These are phyloP conservation scores for Cheilosia pagana DNA, from an alignment of 2,888 invertebrate species.

Conservation along the genomic window DNA sequence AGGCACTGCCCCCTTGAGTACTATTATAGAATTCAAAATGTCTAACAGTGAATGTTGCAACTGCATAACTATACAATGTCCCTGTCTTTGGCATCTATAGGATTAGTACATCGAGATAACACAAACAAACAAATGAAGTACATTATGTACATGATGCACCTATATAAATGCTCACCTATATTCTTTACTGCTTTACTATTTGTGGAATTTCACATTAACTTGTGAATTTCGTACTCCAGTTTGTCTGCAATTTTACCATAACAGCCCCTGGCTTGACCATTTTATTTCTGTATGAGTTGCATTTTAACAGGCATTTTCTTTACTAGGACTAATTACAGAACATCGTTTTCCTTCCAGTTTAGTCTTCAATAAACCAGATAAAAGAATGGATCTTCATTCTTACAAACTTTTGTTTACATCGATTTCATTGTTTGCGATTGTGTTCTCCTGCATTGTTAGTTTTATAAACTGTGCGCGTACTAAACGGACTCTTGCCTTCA, in stretches of 20 bases:
- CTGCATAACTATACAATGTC: too few relatives aligned
- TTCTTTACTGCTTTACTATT: not conserved
- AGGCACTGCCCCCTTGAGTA: too few relatives aligned
- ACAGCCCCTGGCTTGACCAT: too few relatives aligned
- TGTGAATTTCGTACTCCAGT: not conserved
- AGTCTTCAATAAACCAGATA: constrained; percentile 19
- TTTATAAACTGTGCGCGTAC: constrained; percentile 2
- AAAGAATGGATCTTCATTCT: constrained; percentile 30
- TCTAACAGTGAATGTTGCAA: too few relatives aligned
- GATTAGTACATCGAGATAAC: too few relatives aligned
- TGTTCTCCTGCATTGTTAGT: not conserved
- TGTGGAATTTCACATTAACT: not conserved
- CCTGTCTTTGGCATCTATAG: too few relatives aligned
- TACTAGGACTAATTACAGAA: not conserved
- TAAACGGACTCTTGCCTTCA: constrained; percentile 58
- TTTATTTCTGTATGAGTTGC: too few relatives aligned
- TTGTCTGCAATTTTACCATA: not conserved
- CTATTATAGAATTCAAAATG: too few relatives aligned
- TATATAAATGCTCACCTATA: too few relatives aligned
- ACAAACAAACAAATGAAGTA: too few relatives aligned
- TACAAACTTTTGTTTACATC: not conserved
- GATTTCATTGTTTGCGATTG: not conserved
- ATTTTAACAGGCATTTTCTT: too few relatives aligned
- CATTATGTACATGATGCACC: too few relatives aligned
- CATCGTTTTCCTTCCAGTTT: not conserved